Conservation (phyloP, 1,140 invertebrate species). For the Bombus superbus region DNA sequence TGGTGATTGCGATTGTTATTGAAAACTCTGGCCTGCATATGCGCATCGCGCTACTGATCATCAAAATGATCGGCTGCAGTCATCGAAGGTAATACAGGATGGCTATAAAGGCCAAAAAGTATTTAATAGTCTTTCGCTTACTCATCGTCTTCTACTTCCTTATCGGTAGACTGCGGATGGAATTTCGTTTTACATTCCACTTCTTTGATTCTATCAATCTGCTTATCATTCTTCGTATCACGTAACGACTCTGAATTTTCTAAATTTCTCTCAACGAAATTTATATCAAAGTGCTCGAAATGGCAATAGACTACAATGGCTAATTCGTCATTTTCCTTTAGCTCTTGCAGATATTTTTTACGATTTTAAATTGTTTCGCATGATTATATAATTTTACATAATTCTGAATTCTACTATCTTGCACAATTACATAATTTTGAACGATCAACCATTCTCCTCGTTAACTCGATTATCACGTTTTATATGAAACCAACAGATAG, state of each 20-base stretch:
- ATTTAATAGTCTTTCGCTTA: background rate
- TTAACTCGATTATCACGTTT: background rate
- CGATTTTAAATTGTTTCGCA: background rate
- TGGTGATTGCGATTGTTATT: constrained; percentile 87
- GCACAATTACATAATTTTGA: background rate
- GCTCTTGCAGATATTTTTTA: background rate
- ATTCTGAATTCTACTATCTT: background rate
- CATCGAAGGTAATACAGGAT: constrained; percentile 75
- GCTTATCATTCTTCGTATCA: too few relatives aligned
- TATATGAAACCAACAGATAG: background rate
- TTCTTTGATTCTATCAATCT: too few relatives aligned
- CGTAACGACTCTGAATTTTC: too few relatives aligned
- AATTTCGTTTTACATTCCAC: too few relatives aligned
- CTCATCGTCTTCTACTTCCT: background rate
- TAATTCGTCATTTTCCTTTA: too few relatives aligned
- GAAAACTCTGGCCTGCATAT: constrained; percentile 87
- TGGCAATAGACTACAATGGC: too few relatives aligned
- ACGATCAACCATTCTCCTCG: background rate
- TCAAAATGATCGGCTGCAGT: constrained; percentile 84
- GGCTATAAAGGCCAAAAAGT: background rate
- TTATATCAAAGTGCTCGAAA: too few relatives aligned
- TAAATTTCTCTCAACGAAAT: too few relatives aligned
- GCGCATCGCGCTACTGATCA: constrained; percentile 85
- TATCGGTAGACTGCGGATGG: too few relatives aligned
- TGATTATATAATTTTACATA: background rate